A percentile compares a stretch with the other conserved stretches of the same genome.
These are phyloP conservation scores for Spilosoma lubricipeda DNA, from an alignment of 2,888 invertebrate genomes.

Conservation along the genomic window DNA sequence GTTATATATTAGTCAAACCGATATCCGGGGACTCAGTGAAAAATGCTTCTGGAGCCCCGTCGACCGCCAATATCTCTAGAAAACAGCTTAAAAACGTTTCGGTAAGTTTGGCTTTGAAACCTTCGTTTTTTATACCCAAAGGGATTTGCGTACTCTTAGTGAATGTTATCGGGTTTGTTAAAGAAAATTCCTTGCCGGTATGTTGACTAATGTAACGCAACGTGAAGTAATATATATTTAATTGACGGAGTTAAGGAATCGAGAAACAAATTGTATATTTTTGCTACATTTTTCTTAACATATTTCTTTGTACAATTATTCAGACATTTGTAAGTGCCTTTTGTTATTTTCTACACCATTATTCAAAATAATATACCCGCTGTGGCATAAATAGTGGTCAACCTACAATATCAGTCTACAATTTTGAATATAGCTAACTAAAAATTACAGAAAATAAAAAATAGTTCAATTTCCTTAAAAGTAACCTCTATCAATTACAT, in stretches of 20 bases:
- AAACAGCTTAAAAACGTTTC: constrained; percentile 73
- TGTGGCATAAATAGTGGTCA: not conserved
- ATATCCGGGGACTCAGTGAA: constrained; percentile 67
- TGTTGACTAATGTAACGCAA: constrained; percentile 57
- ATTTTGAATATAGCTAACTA: not conserved
- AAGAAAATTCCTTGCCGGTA: constrained; percentile 51
- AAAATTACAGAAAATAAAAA: not conserved
- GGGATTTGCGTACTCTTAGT: constrained; percentile 65
- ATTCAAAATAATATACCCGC: not conserved
- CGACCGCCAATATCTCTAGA: constrained; percentile 74
- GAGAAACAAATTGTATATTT: constrained; percentile 43
- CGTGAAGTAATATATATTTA: constrained; percentile 57
- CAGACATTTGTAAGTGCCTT: constrained; percentile 21
- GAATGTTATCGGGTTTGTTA: constrained; percentile 55
- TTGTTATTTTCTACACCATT: not conserved
- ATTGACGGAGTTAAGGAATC: constrained; percentile 53
- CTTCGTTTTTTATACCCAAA: constrained; percentile 69
- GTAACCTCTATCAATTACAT: not conserved
- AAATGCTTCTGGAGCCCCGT: constrained; percentile 64
- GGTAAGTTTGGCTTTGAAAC: constrained; percentile 69
- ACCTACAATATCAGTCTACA: not conserved
- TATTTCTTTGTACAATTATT: constrained; percentile 31
- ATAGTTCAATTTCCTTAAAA: not conserved
- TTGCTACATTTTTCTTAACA: constrained; percentile 15
- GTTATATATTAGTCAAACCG: constrained; percentile 69